Evolutionary conservation across 2,797 vertebrate species (phyloP).

Genomic region (Poeciliopsis paucimaculata): DNA sequence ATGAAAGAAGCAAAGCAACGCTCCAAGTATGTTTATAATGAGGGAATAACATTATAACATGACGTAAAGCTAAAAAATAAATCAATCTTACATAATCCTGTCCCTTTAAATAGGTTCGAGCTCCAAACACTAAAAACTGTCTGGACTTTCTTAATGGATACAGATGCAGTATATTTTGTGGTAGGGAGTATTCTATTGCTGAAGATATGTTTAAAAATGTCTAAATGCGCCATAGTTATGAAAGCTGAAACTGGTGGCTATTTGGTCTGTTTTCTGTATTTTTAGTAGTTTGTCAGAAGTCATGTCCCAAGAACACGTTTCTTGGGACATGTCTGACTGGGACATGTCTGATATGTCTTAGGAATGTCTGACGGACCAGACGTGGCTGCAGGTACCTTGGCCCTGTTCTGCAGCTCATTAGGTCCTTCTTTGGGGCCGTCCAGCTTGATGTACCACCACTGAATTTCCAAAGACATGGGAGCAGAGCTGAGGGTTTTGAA

Average conservation of each 20-base stretch:
- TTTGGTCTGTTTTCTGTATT: neutral
- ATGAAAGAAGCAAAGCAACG: too few relatives aligned
- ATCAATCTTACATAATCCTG: too few relatives aligned
- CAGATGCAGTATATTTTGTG: neutral
- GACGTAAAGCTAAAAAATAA: too few relatives aligned
- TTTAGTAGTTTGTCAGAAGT: neutral
- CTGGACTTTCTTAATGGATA: neutral
- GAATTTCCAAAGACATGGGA: slow-evolving; percentile 93
- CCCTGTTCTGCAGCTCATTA: slow-evolving; percentile 87
- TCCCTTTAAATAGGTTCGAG: neutral
- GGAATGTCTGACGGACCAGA: neutral
- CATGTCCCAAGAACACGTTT: neutral
- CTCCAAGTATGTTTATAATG: too few relatives aligned
- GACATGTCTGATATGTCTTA: neutral
- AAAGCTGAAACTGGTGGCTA: neutral
- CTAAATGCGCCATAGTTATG: neutral
- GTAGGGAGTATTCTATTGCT: neutral
- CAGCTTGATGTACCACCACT: slow-evolving; percentile 96
- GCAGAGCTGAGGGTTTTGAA: slow-evolving; percentile 89
- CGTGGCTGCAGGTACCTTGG: slow-evolving; percentile 81
- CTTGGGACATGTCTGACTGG: neutral
- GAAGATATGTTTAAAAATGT: neutral
- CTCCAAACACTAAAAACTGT: neutral
- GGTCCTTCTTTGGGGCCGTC: slow-evolving; percentile 82
- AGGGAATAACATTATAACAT: too few relatives aligned